Conservation (phyloP, 2,888 invertebrate genomes). For the Cryptus viduatorius region DNA sequence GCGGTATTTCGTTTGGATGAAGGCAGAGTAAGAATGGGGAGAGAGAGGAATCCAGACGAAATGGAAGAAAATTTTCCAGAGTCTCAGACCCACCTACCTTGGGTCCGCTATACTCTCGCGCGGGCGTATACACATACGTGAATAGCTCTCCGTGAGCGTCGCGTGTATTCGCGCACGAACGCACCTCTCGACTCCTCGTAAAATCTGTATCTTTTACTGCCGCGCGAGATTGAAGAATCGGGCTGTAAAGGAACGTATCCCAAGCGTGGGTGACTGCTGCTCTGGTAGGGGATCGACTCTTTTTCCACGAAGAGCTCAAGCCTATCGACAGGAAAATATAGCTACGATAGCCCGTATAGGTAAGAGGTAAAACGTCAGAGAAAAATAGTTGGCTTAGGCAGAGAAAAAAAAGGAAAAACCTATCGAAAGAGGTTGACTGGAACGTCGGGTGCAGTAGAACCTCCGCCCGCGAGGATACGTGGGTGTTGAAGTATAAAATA, state of each 20-base stretch:
- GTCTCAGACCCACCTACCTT: constrained; percentile 14
- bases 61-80: constrained; percentile 56
- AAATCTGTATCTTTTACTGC: constrained; percentile 79
- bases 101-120: neutral
- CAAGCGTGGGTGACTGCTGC: constrained; percentile 59
- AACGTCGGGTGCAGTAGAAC: neutral
- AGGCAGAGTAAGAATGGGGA: neutral
- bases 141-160: constrained; percentile 9
- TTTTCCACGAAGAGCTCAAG: neutral
- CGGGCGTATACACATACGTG: constrained; percentile 14
- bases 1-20: constrained; percentile 17
- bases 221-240: constrained; percentile 79
- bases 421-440: constrained; percentile 48
- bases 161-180: constrained; percentile 49
- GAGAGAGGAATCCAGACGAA: constrained; percentile 43
- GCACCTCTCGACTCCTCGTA: constrained; percentile 72
- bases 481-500: constrained; percentile 80
- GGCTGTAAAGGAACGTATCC: constrained; percentile 77
- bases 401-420: neutral
- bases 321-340: constrained; percentile 30
- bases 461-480: constrained; percentile 52
- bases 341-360: constrained; percentile 1
- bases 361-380: constrained; percentile 55
- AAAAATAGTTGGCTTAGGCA: constrained; percentile 32
- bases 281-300: neutral